These are phyloP conservation scores for Forbesichthys papilliferus DNA, from an alignment of 2,113 vertebrate species.

Conservation along the genomic window DNA sequence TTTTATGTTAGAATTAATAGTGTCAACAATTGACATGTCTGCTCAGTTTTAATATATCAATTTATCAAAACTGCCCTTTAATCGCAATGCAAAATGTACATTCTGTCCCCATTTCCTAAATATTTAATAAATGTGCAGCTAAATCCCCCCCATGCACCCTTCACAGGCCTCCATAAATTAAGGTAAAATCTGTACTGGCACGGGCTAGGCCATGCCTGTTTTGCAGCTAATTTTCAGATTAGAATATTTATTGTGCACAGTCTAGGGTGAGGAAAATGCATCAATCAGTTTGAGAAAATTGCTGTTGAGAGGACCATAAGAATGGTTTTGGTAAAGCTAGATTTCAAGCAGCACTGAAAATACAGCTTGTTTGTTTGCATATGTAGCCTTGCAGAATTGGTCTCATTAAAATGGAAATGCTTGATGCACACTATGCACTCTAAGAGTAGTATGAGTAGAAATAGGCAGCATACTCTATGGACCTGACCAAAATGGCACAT, in stretches of 20 bases:
- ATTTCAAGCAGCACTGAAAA: conserved; percentile 22
- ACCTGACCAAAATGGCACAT: background rate
- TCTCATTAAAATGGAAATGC: conserved; percentile 42
- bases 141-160: no score
- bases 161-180: background rate
- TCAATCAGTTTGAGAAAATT: conserved; percentile 21
- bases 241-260: background rate
- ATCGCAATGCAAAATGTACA: no score
- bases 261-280: conserved; percentile 5
- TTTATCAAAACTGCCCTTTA: no score
- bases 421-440: conserved; percentile 33
- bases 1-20: no score
- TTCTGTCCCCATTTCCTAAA: no score
- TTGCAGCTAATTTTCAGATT: conserved; percentile 3
- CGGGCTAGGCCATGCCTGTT: background rate
- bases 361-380: conserved; percentile 35
- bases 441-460: conserved; percentile 12
- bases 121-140: no score
- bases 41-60: no score
- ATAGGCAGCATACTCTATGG: background rate
- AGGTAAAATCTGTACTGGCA: background rate
- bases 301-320: conserved; percentile 19
- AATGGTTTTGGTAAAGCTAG: conserved; percentile 13
- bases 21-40: no score
- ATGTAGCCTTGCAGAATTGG: conserved; percentile 7